Conservation (phyloP, 2,113 vertebrate genomes). For the Ciconia stormi region DNA sequence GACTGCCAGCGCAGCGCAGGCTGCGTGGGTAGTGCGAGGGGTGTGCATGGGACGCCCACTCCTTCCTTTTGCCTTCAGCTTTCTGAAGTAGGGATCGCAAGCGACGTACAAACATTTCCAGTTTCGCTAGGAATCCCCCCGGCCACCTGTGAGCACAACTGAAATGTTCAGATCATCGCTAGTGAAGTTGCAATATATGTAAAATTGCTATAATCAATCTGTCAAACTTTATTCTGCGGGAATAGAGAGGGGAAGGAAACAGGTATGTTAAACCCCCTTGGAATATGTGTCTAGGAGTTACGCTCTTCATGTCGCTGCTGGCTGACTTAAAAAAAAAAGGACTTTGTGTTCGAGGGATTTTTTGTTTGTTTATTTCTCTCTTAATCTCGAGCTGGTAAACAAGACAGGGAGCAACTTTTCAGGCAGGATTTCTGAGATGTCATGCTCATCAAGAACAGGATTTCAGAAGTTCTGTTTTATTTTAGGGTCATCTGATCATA, state of each 20-base stretch:
- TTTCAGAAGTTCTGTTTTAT: not conserved
- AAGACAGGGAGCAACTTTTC: not conserved
- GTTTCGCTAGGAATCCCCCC: not conserved
- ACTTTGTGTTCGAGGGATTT: not conserved
- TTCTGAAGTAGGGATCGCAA: not conserved
- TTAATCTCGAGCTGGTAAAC: not conserved
- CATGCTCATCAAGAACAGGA: not conserved
- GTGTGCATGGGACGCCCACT: rapidly evolving
- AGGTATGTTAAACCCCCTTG: too few relatives aligned
- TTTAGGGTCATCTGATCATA: not conserved
- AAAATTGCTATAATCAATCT: rapidly evolving
- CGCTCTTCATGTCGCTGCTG: rapidly evolving
- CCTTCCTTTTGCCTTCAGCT: not conserved
- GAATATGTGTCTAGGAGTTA: not conserved
- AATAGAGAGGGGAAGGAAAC: not conserved
- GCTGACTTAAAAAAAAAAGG: too few relatives aligned
- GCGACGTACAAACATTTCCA: not conserved
- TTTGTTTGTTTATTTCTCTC: not conserved
- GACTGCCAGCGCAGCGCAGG: not conserved
- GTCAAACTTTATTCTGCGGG: not conserved
- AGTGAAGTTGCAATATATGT: not conserved
- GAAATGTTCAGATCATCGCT: not conserved
- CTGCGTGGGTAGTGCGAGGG: not conserved
- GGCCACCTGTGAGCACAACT: not conserved
- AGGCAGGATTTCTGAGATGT: not conserved